Percentiles rank a stretch among this genome's conserved stretches.
These are phyloP conservation scores for Heliconius sara DNA, from an alignment of 2,888 invertebrate species.

Conservation along the genomic window DNA sequence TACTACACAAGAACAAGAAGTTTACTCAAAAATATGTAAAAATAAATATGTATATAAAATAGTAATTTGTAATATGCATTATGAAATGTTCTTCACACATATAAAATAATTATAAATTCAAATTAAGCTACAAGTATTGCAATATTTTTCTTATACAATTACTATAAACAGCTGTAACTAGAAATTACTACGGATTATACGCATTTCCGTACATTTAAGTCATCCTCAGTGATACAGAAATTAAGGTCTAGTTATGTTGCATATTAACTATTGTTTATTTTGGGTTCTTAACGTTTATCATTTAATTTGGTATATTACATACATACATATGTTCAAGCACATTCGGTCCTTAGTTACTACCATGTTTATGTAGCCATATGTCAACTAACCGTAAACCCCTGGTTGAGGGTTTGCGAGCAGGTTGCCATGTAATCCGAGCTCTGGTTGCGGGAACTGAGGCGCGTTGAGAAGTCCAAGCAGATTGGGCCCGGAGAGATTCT, in stretches of 20 bases:
- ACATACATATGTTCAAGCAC: too few species aligned
- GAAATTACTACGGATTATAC: background rate
- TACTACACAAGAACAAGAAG: background rate
- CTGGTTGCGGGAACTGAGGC: conserved; percentile 69
- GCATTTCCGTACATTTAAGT: background rate
- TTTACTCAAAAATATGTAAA: too few species aligned
- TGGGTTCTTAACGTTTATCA: too few species aligned
- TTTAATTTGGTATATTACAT: too few species aligned
- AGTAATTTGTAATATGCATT: too few species aligned
- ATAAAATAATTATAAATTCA: too few species aligned
- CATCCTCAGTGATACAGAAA: too few species aligned
- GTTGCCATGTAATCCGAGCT: conserved; percentile 67
- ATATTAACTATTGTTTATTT: too few species aligned
- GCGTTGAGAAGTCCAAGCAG: conserved; percentile 75
- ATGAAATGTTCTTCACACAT: too few species aligned
- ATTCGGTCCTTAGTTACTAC: too few species aligned
- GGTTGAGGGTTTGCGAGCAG: conserved; percentile 56
- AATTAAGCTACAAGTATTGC: background rate
- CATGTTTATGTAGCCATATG: background rate
- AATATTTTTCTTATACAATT: background rate
- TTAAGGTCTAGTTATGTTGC: too few species aligned
- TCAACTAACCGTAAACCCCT: conserved; percentile 28
- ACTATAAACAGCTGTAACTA: background rate
- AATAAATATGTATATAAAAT: too few species aligned
- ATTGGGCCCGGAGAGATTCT: conserved; percentile 75